Percentiles rank a stretch among this genome's conserved stretches.
phyloP scores from a whole-genome alignment of 2,797 vertebrate species.

The Leptatherina wallacei region DNA sequence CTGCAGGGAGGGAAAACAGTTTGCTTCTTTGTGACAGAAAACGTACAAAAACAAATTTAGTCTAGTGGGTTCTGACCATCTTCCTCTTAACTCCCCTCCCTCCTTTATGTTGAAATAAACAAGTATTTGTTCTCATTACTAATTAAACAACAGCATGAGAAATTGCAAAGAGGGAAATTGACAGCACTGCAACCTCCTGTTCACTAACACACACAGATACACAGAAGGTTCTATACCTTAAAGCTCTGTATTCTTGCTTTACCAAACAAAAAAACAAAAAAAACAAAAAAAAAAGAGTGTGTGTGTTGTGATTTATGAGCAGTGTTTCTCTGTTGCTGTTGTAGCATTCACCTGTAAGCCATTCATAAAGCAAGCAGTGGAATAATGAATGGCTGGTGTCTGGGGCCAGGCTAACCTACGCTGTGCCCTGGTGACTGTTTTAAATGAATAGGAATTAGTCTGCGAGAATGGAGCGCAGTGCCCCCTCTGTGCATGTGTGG shows the following conservation, averaged over 20 bases:
- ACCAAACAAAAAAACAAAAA: slow-evolving; percentile 8
- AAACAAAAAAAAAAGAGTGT: slow-evolving; percentile 12
- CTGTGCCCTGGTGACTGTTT: slow-evolving; percentile 86
- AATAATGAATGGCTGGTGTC: slow-evolving; percentile 93
- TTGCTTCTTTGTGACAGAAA: slow-evolving; percentile 64
- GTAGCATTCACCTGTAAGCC: slow-evolving; percentile 95
- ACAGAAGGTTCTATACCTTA: slow-evolving; percentile 27
- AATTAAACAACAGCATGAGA: slow-evolving; percentile 88
- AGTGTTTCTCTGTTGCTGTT: slow-evolving; percentile 84
- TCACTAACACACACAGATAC: slow-evolving; percentile 21
- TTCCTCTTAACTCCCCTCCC: slow-evolving; percentile 8
- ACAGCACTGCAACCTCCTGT: slow-evolving; percentile 45
- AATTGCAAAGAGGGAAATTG: slow-evolving; percentile 84
- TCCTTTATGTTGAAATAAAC: slow-evolving; percentile 83
- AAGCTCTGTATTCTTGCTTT: slow-evolving; percentile 13
- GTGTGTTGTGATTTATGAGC: slow-evolving; percentile 89
- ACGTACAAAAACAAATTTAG: slow-evolving; percentile 75
- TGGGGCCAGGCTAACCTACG: slow-evolving; percentile 68
- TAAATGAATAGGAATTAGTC: slow-evolving; percentile 98
- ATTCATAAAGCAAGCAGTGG: slow-evolving; percentile 97
- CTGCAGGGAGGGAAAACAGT: slow-evolving; percentile 50
- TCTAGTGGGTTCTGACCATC: slow-evolving; percentile 36
- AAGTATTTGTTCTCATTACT: slow-evolving; percentile 98
- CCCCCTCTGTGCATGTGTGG: slow-evolving; percentile 53
- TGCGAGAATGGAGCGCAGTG: slow-evolving; percentile 79